Evolutionary conservation across 2,888 invertebrate species (phyloP).

Genomic region (Ligdia adustata): DNA sequence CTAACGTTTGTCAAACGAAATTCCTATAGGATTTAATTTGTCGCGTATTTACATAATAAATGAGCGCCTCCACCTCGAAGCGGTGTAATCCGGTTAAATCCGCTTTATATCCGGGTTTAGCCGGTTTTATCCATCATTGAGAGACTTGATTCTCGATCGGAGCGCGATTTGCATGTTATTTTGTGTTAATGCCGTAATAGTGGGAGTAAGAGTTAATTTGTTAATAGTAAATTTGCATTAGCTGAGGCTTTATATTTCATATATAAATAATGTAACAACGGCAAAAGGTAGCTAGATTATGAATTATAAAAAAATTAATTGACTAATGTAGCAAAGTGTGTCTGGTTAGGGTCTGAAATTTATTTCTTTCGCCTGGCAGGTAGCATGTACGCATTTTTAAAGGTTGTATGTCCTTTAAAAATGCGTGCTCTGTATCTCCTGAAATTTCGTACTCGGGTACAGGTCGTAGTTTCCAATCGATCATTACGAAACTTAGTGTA

Average conservation of each 20-base stretch:
- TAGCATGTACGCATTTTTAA: too few species aligned
- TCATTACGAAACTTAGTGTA: too few species aligned
- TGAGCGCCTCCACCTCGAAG: conserved; percentile 76
- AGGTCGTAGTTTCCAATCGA: too few species aligned
- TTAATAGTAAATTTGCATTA: conserved; percentile 54
- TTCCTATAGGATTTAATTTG: conserved; percentile 82
- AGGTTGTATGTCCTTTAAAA: too few species aligned
- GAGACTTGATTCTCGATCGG: conserved; percentile 81
- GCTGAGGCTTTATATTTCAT: conserved; percentile 11
- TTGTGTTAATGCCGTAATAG: conserved; percentile 70
- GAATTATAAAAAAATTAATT: too few species aligned
- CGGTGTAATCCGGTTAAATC: conserved; percentile 66
- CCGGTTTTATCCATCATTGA: conserved; percentile 80
- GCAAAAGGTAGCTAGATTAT: too few species aligned
- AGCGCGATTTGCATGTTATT: conserved; percentile 78
- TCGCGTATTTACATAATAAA: conserved; percentile 83
- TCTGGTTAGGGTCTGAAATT: too few species aligned
- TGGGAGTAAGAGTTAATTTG: conserved; percentile 63
- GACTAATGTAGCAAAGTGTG: too few species aligned
- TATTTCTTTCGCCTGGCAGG: too few species aligned
- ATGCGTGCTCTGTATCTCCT: too few species aligned
- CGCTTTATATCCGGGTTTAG: conserved; percentile 57
- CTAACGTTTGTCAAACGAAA: conserved; percentile 76
- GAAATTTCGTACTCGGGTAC: too few species aligned
- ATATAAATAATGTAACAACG: background rate